Evolutionary conservation across 2,113 vertebrate species (phyloP), one percentile per base, ranked within the genome.

Genomic region (Zeus faber): DNA sequence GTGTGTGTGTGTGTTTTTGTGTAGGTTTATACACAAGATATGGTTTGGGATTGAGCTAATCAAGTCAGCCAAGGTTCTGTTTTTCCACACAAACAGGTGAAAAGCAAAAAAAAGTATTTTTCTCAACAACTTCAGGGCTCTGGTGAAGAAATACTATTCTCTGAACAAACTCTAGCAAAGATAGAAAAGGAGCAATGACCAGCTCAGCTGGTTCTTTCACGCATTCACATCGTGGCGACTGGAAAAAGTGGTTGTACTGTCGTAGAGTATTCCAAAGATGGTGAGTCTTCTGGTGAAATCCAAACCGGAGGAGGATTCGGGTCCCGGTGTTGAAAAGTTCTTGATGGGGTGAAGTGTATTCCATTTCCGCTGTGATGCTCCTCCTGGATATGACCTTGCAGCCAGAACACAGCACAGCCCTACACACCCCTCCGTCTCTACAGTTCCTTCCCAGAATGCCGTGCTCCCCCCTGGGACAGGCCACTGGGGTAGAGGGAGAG

Each of bases 111-210:
- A 67, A 70, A 69, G 74, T 67, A 69, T 74, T 50, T 59, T 78
- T 55, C 84, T 69, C 75, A 80, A 65, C 71, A 83, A 77, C 55
- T 77, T 86, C 70, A 63, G 78, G 73, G 84, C 77, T 85, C 82
- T 85, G 87, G 90, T 91, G 91, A 93, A 92, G 93, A 93, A 93
- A 91, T 86, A 89, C 78, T 82, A 87, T 84, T 86, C 82, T 89
- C 74, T 90, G 91, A 91, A 85, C 85, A 93, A 92, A 87, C 87
- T 90, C 91, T 95, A 95, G 93, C 91, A 96, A 98, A 97, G 92
- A 89, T 93, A 95, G 92, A 94, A 95, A 96, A 95, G 89, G 86
- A 90, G 89, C 89, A 87, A 61, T 63, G 53, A 77, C 90, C 93
- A 95, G 93, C 95, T 93, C 95, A 92, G 93, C 94, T 94, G 95